Percentiles rank a stretch among this genome's conserved stretches.
These are phyloP conservation scores for Patagioenas fasciata DNA, from an alignment of 2,113 vertebrate species.

Conservation along the genomic window DNA sequence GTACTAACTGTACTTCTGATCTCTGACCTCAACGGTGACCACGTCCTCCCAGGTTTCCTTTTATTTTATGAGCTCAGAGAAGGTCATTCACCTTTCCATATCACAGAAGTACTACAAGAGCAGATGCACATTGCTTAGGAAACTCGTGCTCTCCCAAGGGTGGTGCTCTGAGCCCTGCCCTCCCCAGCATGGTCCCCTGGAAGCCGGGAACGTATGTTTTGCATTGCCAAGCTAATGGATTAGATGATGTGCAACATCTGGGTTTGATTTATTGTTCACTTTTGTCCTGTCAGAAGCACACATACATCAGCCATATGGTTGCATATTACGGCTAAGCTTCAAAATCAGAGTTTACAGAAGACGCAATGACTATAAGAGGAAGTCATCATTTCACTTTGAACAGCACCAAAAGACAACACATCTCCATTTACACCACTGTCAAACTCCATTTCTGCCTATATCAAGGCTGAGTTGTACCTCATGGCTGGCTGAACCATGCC, in stretches of 20 bases:
- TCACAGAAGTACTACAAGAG: neutral
- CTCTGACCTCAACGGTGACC: neutral
- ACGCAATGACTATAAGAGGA: neutral
- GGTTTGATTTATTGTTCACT: neutral
- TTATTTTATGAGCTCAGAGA: neutral
- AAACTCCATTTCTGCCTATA: neutral
- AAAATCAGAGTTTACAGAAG: neutral
- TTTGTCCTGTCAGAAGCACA: neutral
- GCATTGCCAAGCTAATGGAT: neutral
- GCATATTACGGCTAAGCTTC: neutral
- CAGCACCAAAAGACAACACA: neutral
- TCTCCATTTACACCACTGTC: neutral
- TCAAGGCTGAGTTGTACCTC: neutral
- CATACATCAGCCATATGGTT: neutral
- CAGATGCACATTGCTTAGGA: neutral
- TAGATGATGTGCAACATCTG: neutral
- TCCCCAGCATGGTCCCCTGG: fast-evolving
- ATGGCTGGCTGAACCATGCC: neutral
- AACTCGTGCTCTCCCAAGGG: neutral
- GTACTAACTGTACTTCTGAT: neutral
- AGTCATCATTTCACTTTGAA: neutral
- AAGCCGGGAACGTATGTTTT: neutral
- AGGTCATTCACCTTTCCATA: neutral
- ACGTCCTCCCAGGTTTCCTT: neutral
- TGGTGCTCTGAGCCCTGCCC: neutral